Conservation (phyloP, 2,888 invertebrate genomes). For the Rhogogaster chlorosoma region DNA sequence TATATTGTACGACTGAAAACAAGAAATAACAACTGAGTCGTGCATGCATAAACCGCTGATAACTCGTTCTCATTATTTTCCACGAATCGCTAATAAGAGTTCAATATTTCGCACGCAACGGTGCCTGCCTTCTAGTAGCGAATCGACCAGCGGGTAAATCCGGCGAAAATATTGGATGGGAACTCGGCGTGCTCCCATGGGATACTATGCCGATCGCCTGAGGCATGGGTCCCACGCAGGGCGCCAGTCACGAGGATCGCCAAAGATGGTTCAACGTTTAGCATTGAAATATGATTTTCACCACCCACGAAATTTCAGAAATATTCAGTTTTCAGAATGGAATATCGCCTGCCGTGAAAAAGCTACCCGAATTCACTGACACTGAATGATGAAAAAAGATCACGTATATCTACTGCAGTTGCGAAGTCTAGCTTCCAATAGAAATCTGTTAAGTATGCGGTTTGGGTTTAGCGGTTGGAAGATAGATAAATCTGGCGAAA, state of each 20-base stretch:
- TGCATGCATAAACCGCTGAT: neutral
- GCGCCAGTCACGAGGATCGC: neutral
- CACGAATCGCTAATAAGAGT: slow-evolving; percentile 26
- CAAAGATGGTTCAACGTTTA: slow-evolving; percentile 49
- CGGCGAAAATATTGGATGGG: slow-evolving; percentile 57
- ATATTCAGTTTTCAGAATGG: neutral
- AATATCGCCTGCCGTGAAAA: neutral
- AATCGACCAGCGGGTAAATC: slow-evolving; percentile 28
- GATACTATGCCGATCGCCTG: slow-evolving; percentile 51
- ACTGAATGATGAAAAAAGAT: neutral
- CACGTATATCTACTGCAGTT: neutral
- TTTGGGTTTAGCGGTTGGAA: neutral
- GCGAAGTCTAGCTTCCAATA: neutral
- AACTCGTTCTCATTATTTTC: slow-evolving; percentile 32
- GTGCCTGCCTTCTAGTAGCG: neutral
- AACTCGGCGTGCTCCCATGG: slow-evolving; percentile 60
- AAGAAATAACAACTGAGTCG: neutral
- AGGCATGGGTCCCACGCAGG: slow-evolving; percentile 59
- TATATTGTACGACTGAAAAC: neutral
- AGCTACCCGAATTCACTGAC: neutral
- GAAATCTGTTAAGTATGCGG: neutral
- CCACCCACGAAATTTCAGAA: neutral
- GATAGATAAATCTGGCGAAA: neutral
- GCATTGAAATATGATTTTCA: slow-evolving; percentile 58
- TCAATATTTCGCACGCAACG: slow-evolving; percentile 23